Base-by-base conservation (phyloP, 2,888 invertebrate species). In the Zhuqinia jingwanae region DNA sequence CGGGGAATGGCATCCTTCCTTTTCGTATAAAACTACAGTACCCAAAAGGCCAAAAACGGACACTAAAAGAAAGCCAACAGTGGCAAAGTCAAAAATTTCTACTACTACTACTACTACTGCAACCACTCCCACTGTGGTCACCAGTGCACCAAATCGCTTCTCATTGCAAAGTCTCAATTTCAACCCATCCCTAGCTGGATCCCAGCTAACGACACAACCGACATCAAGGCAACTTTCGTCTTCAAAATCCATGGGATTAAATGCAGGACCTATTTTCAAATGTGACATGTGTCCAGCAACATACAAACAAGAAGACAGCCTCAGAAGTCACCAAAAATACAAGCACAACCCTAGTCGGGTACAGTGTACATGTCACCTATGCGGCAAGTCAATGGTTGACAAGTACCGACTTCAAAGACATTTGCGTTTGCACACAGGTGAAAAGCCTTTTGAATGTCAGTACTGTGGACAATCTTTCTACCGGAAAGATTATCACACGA, bases 261-360 rank as follows among this genome's bases (percentile, higher is more conserved):
- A 1, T 42, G 81, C 45, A 17, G 82, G 76, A 1, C 63, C 75
- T 20, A 36, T 8, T 8, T 83, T 76, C 58, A 84, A 84, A 17
- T 84, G 84, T 68, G 42, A 56, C 65, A 63, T 76, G 77, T 84
- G 84, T 56, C 68, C 84, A 0, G 76, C 84, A 2, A 65, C 77
- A 0, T 84, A 84, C 20, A 65, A 56, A 11, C 84, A 84, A 58
- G 84, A 84, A 45, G 84, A 84, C 11, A 84, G 84, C 47, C 53
- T 84, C 8, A 2, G 68, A 17, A 84, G 84, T 25, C 84, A 84
- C 22, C 84, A 84, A 47, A 84, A 84, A 50, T 84, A 84, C 56
- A 84, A 84, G 42, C 84, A 84, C 42, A 84, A 84, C 27, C 84
- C 84, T 0, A 84, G 84, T 53, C 30, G 84, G 22, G 77, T 84